Evolutionary conservation across 2,113 vertebrate genomes (phyloP).

Genomic region (Hiodon tergisus): DNA sequence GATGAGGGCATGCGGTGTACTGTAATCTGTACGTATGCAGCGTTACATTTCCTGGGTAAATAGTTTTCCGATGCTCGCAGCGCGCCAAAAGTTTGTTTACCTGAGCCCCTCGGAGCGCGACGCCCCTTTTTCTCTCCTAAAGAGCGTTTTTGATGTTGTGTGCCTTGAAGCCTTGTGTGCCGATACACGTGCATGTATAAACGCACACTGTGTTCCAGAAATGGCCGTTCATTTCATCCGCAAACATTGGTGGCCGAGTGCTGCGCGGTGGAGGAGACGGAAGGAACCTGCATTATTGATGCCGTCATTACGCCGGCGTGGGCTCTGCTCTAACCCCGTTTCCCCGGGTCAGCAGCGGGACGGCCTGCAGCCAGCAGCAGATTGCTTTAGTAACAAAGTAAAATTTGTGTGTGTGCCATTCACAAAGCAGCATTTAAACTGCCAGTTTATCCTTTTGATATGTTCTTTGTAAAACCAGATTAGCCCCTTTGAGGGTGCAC

Average conservation of each 20-base stretch:
- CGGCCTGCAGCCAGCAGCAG: too few relatives aligned
- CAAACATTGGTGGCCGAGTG: constrained; percentile 1
- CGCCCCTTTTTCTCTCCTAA: not conserved
- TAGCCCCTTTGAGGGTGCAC: not conserved
- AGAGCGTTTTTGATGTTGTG: not conserved
- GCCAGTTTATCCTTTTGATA: too few relatives aligned
- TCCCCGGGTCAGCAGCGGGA: too few relatives aligned
- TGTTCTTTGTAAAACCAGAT: too few relatives aligned
- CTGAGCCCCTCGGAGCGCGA: not conserved
- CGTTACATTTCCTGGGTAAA: too few relatives aligned
- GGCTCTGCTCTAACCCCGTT: not conserved
- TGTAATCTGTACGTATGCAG: too few relatives aligned
- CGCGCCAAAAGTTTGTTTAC: not conserved
- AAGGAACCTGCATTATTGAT: constrained; percentile 24
- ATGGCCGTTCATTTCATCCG: not conserved
- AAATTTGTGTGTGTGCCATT: not conserved
- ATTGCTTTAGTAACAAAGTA: not conserved
- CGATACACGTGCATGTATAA: not conserved
- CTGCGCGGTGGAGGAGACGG: not conserved
- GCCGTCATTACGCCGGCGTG: not conserved
- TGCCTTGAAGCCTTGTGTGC: not conserved
- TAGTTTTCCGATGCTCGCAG: not conserved
- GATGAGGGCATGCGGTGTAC: too few relatives aligned
- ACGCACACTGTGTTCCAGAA: not conserved
- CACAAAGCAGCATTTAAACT: not conserved